A percentile compares a stretch with the other conserved stretches of the same genome.
These are phyloP conservation scores for Rhamphomyia laevipes DNA, from an alignment of 2,888 invertebrate genomes.

Conservation along the genomic window DNA sequence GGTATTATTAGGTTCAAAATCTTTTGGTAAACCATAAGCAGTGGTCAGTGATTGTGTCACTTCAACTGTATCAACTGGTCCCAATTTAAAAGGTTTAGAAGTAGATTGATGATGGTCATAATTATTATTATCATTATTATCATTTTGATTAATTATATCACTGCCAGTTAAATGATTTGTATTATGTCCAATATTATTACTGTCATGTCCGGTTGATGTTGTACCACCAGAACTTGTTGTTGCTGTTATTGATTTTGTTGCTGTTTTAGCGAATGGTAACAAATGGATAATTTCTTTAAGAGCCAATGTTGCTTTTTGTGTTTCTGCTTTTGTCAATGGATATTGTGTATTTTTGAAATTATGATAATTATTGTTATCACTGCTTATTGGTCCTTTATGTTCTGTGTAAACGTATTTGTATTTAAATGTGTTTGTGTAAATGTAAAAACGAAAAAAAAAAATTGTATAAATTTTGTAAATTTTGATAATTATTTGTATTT, in stretches of 20 bases:
- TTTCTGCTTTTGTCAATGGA: background rate
- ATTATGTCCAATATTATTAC: too few relatives aligned
- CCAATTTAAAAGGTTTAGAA: slow-evolving; percentile 5
- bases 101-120: too few relatives aligned
- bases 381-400: background rate
- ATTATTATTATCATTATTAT: too few relatives aligned
- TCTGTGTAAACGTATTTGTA: background rate
- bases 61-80: slow-evolving; percentile 29
- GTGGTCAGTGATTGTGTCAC: slow-evolving; percentile 35
- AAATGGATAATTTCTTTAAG: slow-evolving; percentile 13
- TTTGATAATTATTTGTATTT: too few relatives aligned
- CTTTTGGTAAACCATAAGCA: slow-evolving; percentile 23
- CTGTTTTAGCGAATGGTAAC: slow-evolving; percentile 9
- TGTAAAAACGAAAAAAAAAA: too few relatives aligned
- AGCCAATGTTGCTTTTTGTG: slow-evolving; percentile 11
- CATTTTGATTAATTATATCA: too few relatives aligned
- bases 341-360: background rate
- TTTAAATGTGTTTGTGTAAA: too few relatives aligned
- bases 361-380: too few relatives aligned
- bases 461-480: too few relatives aligned
- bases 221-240: background rate
- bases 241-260: background rate
- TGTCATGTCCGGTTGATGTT: too few relatives aligned
- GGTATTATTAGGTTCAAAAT: too few relatives aligned
- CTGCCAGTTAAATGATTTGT: too few relatives aligned